Base-by-base conservation (phyloP, 2,888 invertebrate species). In the Aspidiotus rigidus region DNA sequence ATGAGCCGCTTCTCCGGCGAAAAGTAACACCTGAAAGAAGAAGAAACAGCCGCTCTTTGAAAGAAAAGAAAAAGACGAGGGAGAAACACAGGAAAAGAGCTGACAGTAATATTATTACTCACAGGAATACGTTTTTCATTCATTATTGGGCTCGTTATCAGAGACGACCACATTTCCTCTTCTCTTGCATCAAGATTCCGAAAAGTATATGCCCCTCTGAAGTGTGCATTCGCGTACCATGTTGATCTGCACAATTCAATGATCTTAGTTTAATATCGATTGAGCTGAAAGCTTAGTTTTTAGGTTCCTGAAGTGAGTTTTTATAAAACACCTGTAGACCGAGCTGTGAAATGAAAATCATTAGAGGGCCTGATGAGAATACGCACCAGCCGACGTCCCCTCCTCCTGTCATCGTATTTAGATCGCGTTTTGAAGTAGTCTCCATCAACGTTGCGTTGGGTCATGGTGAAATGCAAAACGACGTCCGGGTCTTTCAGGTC, bases 181-280 rank as follows among this genome's bases (percentile, higher is more conserved):
- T 77, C 75, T 40, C 85, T 83, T 0, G 82, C 78, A 7, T 79
- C 75, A 56, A 83, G 73, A 72, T 83, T 83, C 73, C 83, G 81
- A 76, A 80, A 87, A 3, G 84, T 82, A 76, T 91, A 92, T 0
- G 87, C 85, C 2, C 92, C 91, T 60, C 83, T 81, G 7, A 86
- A 85, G 77, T 82, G 83, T 1, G 84, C 83, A 78, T 90, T 85
- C 1, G 81, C 81, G 72, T 81, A 81, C 92, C 91, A 91, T 2
- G 79, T 80, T 0, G 90, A 86, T 73, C 89, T 88, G 77, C 70
- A 77, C 75, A 74, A 64, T 49, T 15, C 55, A 44, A 57, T 61
- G 15, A 28, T 28, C 1, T 28, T 5, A 28, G 5, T 28, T 28
- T 28, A n/a, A n/a, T n/a, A n/a, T n/a, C n/a, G n/a, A n/a, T n/a